Percentiles rank a stretch among this genome's conserved stretches.
Evolutionary conservation across 53 echinoderm and acorn worm species (phyloP).

Genomic region (Stichopus horrens): DNA sequence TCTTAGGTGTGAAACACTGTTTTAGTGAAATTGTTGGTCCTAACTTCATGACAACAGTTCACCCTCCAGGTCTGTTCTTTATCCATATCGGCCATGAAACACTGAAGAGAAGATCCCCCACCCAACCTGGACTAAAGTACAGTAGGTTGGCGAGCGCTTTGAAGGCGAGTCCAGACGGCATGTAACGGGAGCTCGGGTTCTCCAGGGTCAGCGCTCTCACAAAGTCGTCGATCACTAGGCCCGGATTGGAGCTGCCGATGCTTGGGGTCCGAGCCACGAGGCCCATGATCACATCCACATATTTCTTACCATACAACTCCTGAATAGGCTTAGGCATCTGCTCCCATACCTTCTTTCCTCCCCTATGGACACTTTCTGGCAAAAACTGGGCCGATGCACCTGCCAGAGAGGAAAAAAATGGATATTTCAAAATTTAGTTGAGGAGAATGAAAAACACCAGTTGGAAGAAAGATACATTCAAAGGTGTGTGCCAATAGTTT

Average conservation of each 20-base stretch:
- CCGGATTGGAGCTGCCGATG: conserved; percentile 10
- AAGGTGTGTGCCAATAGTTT: neutral
- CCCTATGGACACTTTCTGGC: conserved; percentile 28
- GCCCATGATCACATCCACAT: conserved; percentile 40
- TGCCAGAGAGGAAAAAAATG: neutral
- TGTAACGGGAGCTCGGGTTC: conserved; percentile 56
- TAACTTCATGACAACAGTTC: neutral
- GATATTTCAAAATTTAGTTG: neutral
- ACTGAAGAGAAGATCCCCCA: conserved; percentile 56
- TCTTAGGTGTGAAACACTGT: no score
- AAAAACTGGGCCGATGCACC: conserved; percentile 55
- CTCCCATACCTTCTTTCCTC: conserved; percentile 49
- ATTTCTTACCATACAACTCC: conserved; percentile 63
- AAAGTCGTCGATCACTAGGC: conserved; percentile 50
- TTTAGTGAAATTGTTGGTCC: no score
- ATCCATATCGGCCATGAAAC: neutral
- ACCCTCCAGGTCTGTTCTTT: neutral
- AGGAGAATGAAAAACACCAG: neutral
- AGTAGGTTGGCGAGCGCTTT: conserved; percentile 47
- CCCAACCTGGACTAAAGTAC: conserved; percentile 45
- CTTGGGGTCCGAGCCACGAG: neutral
- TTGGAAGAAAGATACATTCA: neutral
- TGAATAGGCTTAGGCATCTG: conserved; percentile 46
- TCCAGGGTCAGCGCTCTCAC: conserved; percentile 55
- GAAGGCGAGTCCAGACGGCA: conserved; percentile 51